phyloP scores from a whole-genome alignment of 2,888 invertebrate species.

The Lepetodrilus schrolli region DNA sequence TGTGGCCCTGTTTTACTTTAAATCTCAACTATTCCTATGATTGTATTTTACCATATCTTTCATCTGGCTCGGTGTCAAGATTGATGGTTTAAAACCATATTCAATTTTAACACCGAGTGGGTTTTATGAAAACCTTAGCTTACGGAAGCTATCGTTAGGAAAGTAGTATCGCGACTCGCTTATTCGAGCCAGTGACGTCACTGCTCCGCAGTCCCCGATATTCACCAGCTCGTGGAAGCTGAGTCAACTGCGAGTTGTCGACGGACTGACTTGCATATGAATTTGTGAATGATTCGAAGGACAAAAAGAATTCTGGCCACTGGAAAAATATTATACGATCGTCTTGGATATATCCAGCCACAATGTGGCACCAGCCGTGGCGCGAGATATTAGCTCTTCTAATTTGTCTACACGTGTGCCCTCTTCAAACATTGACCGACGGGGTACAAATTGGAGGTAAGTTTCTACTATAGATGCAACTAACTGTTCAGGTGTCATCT shows the following conservation, averaged over 20 bases:
- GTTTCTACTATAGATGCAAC: too few relatives aligned
- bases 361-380: conserved; percentile 4
- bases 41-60: too few relatives aligned
- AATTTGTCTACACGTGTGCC: conserved; percentile 9
- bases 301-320: background rate
- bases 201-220: background rate
- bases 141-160: conserved; percentile 1
- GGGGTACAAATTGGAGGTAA: too few relatives aligned
- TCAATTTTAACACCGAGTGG: too few relatives aligned
- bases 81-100: too few relatives aligned
- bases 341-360: conserved; percentile 5
- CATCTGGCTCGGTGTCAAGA: too few relatives aligned
- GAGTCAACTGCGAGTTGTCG: background rate
- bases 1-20: too few relatives aligned
- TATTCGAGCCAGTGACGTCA: conserved; percentile 26
- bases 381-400: background rate
- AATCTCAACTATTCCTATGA: too few relatives aligned
- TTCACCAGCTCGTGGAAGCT: conserved; percentile 2
- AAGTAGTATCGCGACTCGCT: background rate
- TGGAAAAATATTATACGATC: conserved; percentile 11
- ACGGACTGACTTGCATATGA: background rate
- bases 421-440: too few relatives aligned
- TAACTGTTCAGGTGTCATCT: too few relatives aligned
- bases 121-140: too few relatives aligned
- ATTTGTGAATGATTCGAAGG: conserved; percentile 11